Percentiles rank a stretch among this genome's conserved stretches.
phyloP scores from a whole-genome alignment of 2,113 vertebrate species.

The Pseudorasbora parva region DNA sequence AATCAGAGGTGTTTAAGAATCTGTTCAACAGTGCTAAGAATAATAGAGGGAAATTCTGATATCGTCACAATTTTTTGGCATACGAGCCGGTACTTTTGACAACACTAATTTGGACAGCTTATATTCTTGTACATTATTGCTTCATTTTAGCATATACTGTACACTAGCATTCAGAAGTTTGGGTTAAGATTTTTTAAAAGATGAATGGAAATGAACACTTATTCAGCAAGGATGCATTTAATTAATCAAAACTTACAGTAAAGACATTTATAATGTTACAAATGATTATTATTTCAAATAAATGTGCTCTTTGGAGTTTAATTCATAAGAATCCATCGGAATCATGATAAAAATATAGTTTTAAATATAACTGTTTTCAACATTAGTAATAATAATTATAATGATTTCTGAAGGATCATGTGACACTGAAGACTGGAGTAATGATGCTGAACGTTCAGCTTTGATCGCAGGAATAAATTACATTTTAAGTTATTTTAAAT shows the following conservation, averaged over 20 bases:
- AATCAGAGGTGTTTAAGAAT: too few relatives aligned
- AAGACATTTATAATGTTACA: background rate
- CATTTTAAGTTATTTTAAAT: background rate
- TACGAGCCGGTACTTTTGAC: too few relatives aligned
- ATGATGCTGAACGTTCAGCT: background rate
- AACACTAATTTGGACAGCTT: too few relatives aligned
- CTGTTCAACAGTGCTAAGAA: too few relatives aligned
- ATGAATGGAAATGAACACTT: background rate
- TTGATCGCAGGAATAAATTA: background rate
- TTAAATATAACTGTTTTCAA: too few relatives aligned
- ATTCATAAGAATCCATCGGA: too few relatives aligned
- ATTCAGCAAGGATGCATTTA: background rate
- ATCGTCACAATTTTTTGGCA: too few relatives aligned
- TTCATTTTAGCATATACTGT: background rate
- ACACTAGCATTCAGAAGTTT: background rate
- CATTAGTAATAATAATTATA: too few relatives aligned
- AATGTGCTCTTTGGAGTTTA: background rate
- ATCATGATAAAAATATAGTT: too few relatives aligned
- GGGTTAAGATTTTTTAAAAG: background rate
- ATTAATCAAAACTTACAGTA: background rate
- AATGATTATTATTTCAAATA: too few relatives aligned
- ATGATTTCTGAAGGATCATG: constrained; percentile 5
- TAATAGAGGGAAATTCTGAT: too few relatives aligned
- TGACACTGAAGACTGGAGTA: too few relatives aligned
- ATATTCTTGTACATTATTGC: constrained; percentile 5